Evolutionary conservation across 2,888 invertebrate species (phyloP).

Genomic region (Meiosimyza platycephala): DNA sequence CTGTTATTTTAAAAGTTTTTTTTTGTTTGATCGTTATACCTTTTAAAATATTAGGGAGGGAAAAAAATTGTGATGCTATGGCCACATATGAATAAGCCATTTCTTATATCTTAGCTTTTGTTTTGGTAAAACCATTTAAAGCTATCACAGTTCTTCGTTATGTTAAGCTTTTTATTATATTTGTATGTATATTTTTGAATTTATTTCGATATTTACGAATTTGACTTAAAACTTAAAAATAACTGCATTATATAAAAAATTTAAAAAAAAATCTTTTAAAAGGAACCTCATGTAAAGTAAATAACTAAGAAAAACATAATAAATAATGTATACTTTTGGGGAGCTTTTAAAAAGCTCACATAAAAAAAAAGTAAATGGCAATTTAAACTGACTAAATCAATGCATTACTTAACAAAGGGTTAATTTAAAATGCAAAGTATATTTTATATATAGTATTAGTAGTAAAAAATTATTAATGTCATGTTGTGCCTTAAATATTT

Average conservation of each 20-base stretch:
- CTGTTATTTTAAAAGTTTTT: conserved; percentile 4
- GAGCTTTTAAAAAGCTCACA: conserved; percentile 32
- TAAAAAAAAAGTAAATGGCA: conserved; percentile 1
- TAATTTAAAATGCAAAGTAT: too few relatives aligned
- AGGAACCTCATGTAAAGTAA: conserved; percentile 5
- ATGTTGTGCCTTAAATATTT: too few relatives aligned
- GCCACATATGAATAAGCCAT: conserved; percentile 51
- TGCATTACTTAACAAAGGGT: neutral
- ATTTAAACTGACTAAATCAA: conserved; percentile 8
- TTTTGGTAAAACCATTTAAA: conserved; percentile 43
- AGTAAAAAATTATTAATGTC: too few relatives aligned
- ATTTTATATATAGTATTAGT: too few relatives aligned
- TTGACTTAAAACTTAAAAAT: conserved; percentile 10
- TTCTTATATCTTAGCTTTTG: conserved; percentile 14
- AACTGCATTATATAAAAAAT: conserved; percentile 7
- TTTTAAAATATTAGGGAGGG: conserved; percentile 9
- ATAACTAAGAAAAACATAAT: neutral
- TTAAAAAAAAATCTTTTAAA: neutral
- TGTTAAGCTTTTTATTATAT: conserved; percentile 43
- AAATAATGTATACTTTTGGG: neutral
- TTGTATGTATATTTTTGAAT: conserved; percentile 34
- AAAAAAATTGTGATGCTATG: conserved; percentile 41
- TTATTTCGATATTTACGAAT: conserved; percentile 12
- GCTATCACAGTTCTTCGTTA: conserved; percentile 64
- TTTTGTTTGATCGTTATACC: neutral